A percentile compares a stretch with the other conserved stretches of the same genome.
phyloP scores from a whole-genome alignment of 2,797 vertebrate species.

The Sebastes flavidus region DNA sequence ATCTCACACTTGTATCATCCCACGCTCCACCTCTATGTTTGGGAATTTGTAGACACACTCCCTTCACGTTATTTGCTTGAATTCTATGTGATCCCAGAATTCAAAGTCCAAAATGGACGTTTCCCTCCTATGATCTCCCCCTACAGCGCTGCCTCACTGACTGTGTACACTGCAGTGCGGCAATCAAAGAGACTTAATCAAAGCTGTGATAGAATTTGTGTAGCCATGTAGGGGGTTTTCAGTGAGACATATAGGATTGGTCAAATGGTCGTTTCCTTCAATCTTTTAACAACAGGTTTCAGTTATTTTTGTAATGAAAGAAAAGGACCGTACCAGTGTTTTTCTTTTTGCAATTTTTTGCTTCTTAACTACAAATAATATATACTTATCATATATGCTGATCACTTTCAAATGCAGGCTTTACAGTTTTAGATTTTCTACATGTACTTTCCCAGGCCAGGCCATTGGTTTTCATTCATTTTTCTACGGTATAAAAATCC shows the following conservation, averaged over 20 bases:
- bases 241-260: not conserved
- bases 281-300: not conserved
- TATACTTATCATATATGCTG: not conserved
- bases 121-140: conserved; percentile 9
- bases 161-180: conserved; percentile 24
- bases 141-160: conserved; percentile 6
- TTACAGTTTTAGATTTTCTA: not conserved
- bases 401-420: not conserved
- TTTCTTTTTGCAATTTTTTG: not conserved
- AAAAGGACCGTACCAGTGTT: not conserved
- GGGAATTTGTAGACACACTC: not conserved
- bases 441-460: not conserved
- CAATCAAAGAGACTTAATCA: conserved; percentile 61
- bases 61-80: not conserved
- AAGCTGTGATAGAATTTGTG: conserved; percentile 53
- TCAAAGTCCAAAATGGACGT: conserved; percentile 25
- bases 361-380: not conserved
- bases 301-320: not conserved
- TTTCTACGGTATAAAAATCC: not conserved
- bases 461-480: not conserved
- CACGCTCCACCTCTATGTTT: conserved; percentile 12
- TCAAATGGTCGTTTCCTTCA: not conserved
- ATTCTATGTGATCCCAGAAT: conserved; percentile 10
- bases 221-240: not conserved
- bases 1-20: conserved; percentile 15